Percentiles rank a stretch among this genome's conserved stretches.
Conservation (phyloP, 1,140 invertebrate genomes). For the Lepeophtheirus salmonis region DNA sequence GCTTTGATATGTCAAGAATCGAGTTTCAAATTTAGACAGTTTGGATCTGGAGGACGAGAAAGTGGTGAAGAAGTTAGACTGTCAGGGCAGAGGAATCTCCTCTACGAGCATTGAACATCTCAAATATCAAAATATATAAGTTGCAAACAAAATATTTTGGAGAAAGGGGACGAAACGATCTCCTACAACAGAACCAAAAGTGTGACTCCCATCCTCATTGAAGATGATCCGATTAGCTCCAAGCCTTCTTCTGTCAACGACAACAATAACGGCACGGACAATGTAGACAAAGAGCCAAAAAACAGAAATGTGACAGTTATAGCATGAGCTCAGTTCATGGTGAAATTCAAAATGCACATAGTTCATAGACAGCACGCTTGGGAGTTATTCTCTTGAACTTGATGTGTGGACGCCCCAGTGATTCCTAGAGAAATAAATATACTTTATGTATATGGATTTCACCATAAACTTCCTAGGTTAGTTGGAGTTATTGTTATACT, state of each 20-base stretch:
- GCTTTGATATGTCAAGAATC: constrained; percentile 10
- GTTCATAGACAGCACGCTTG: constrained; percentile 16
- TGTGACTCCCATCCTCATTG: neutral
- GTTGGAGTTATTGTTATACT: too few species aligned
- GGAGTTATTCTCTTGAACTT: too few species aligned
- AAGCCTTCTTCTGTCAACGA: neutral
- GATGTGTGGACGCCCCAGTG: neutral
- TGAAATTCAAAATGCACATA: neutral
- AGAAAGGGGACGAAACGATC: neutral
- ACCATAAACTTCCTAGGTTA: too few species aligned
- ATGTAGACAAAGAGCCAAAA: too few species aligned
- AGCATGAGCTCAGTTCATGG: neutral
- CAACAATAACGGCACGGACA: too few species aligned
- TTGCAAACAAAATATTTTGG: neutral
- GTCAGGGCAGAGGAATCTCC: constrained; percentile 12
- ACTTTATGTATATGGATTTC: neutral
- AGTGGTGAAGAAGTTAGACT: constrained; percentile 10
- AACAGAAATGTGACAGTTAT: neutral
- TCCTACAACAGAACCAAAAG: neutral
- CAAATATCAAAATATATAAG: neutral
- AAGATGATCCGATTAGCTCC: neutral
- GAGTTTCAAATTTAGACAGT: constrained; percentile 5
- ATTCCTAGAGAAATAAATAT: constrained; percentile 1
- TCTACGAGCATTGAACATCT: constrained; percentile 12
- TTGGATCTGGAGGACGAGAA: constrained; percentile 15